Conservation (phyloP, 2,113 vertebrate genomes). For the Puffinus mauretanicus region DNA sequence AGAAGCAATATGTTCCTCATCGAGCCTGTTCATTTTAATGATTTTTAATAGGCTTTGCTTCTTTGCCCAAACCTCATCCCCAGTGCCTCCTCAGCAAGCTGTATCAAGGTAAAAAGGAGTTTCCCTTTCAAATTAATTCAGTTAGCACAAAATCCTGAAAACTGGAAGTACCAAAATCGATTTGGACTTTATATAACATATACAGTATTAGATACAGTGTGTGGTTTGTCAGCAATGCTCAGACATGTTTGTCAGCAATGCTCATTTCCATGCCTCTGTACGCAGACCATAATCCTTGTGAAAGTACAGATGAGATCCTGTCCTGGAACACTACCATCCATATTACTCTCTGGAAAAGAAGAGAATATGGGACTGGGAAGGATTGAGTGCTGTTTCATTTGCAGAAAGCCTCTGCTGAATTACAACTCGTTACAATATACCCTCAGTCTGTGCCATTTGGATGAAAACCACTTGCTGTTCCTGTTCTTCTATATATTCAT, state of each 20-base stretch:
- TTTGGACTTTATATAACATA: neutral
- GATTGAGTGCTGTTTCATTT: neutral
- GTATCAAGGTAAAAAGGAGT: neutral
- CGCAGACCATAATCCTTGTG: neutral
- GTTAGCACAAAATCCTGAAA: neutral
- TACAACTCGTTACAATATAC: neutral
- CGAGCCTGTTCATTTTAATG: neutral
- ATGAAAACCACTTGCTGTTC: neutral
- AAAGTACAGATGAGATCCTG: neutral
- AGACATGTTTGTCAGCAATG: neutral
- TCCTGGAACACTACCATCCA: neutral
- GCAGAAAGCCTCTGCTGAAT: neutral
- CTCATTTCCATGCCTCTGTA: neutral
- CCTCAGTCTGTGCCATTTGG: neutral
- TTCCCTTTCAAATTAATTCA: constrained; percentile 2
- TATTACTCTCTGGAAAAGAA: neutral
- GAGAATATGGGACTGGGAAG: neutral
- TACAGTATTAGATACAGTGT: neutral
- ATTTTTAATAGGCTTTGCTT: neutral
- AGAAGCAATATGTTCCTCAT: neutral
- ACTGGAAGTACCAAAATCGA: neutral
- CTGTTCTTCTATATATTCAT: neutral
- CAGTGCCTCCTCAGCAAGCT: neutral
- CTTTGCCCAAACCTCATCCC: neutral
- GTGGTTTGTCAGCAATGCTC: neutral